phyloP scores from a whole-genome alignment of 2,113 vertebrate species.

The Callionymus lyra region DNA sequence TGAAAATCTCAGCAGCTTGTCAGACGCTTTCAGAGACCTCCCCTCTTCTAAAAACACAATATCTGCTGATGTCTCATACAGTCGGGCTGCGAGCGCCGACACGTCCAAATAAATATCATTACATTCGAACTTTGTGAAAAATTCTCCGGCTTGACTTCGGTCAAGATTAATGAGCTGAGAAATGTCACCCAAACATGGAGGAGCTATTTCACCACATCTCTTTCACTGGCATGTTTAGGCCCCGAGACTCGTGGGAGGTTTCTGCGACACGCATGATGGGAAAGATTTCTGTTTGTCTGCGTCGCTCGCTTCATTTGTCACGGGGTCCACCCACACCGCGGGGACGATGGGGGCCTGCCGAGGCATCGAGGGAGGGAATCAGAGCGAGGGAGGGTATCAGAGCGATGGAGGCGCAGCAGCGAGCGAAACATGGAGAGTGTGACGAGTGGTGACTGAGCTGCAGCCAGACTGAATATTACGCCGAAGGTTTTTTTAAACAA shows the following conservation, averaged over 20 bases:
- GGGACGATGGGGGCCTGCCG: constrained; percentile 21
- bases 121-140: constrained; percentile 41
- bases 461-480: too few species aligned
- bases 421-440: constrained; percentile 5
- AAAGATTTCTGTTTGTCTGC: constrained; percentile 29
- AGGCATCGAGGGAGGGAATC: constrained; percentile 12
- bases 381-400: not conserved
- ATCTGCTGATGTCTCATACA: constrained; percentile 44
- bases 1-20: constrained; percentile 11
- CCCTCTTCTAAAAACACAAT: constrained; percentile 34
- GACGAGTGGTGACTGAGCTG: not conserved
- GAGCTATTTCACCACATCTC: constrained; percentile 14
- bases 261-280: constrained; percentile 30
- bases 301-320: constrained; percentile 39
- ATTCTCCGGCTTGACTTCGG: constrained; percentile 38
- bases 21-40: not conserved
- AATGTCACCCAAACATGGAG: constrained; percentile 48
- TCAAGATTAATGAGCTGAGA: constrained; percentile 60
- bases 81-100: constrained; percentile 47
- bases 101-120: constrained; percentile 61
- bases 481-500: too few species aligned
- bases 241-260: constrained; percentile 27
- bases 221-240: constrained; percentile 21
- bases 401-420: constrained; percentile 2
- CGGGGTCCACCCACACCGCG: constrained; percentile 28